A percentile compares a stretch with the other conserved stretches of the same genome.
These are phyloP conservation scores for Struthidea cinerea DNA, from an alignment of 2,113 vertebrate species.

Conservation along the genomic window DNA sequence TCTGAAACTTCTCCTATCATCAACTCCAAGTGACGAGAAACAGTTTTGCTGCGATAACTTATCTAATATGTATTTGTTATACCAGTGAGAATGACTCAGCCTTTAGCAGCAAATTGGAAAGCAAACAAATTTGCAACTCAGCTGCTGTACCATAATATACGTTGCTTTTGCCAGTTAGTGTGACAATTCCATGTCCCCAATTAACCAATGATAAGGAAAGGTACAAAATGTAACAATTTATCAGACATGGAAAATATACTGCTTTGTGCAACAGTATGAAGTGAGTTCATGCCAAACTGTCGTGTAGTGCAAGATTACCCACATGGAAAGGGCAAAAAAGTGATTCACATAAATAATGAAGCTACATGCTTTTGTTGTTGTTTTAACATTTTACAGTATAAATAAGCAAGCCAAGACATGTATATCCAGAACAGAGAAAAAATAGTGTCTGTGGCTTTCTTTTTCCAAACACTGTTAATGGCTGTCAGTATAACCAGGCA, in stretches of 20 bases:
- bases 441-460: fast-evolving
- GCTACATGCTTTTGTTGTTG: background rate
- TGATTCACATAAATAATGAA: background rate
- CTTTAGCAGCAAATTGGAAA: background rate
- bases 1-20: background rate
- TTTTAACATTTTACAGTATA: background rate
- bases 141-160: background rate
- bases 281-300: background rate
- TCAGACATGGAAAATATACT: background rate
- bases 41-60: background rate
- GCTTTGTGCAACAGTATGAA: background rate
- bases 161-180: background rate
- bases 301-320: background rate
- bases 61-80: slow-evolving; percentile 20
- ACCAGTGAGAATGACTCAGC: slow-evolving; percentile 39
- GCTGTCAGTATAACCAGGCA: background rate
- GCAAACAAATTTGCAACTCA: background rate
- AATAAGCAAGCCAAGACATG: background rate
- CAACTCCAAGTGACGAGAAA: background rate
- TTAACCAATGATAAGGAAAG: background rate
- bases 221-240: background rate
- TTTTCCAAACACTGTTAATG: background rate
- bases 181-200: background rate
- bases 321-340: background rate
- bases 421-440: background rate